These are phyloP conservation scores for Papilio protenor DNA, from an alignment of 2,888 invertebrate species.

Conservation along the genomic window DNA sequence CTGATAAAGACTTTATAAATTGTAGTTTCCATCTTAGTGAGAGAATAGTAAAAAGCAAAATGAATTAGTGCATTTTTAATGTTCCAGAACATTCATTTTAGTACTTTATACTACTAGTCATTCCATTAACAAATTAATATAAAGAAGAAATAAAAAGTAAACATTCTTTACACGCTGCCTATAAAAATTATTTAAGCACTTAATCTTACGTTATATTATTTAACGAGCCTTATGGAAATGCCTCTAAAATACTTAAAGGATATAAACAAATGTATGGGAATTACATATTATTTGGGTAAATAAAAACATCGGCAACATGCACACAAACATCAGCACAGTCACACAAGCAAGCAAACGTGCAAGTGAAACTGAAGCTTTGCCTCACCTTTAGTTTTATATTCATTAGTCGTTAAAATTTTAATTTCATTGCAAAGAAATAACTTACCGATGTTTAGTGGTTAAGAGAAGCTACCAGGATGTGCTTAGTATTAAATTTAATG, in stretches of 20 bases:
- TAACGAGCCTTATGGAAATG: neutral
- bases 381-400: constrained; percentile 50
- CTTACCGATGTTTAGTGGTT: neutral
- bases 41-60: neutral
- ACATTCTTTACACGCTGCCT: neutral
- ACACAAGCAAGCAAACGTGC: constrained; percentile 63
- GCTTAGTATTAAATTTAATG: neutral
- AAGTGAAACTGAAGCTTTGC: constrained; percentile 58
- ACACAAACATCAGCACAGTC: constrained; percentile 53
- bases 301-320: constrained; percentile 60
- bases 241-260: neutral
- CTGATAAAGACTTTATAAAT: neutral
- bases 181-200: neutral
- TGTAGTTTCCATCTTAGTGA: neutral
- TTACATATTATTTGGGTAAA: constrained; percentile 40
- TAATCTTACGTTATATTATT: neutral
- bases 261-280: neutral
- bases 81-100: neutral
- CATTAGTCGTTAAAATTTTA: neutral
- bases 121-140: neutral
- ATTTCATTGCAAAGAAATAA: neutral
- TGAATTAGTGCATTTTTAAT: neutral
- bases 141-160: neutral
- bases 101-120: neutral
- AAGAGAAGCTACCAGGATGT: neutral